Evolutionary conservation across 2,797 vertebrate genomes (phyloP).

Genomic region (Varecia variegata): DNA sequence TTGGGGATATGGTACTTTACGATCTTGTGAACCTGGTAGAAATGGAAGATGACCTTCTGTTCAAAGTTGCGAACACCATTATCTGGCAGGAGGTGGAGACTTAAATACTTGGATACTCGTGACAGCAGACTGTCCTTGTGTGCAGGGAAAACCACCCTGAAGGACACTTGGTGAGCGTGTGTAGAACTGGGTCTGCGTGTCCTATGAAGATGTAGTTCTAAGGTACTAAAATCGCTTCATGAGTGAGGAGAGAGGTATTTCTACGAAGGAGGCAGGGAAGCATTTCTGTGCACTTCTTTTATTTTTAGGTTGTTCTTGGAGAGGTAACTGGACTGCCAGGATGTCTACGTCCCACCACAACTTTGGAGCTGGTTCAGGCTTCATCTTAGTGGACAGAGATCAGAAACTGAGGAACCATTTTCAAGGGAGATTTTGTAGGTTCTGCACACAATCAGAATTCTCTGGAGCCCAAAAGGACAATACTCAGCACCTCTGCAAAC

Average conservation of each 20-base stretch:
- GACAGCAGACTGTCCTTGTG: not conserved
- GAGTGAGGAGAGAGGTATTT: not conserved
- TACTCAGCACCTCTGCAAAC: not conserved
- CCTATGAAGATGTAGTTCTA: not conserved
- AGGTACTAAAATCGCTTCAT: not conserved
- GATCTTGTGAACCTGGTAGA: not conserved
- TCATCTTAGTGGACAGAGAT: not conserved
- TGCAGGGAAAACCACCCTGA: not conserved
- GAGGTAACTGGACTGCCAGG: not conserved
- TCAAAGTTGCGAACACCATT: not conserved
- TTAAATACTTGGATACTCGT: not conserved
- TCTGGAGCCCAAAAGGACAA: not conserved
- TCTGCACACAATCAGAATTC: not conserved
- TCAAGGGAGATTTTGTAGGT: not conserved
- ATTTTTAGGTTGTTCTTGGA: not conserved
- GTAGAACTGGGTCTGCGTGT: not conserved
- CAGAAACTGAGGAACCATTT: not conserved
- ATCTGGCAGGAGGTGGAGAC: not conserved
- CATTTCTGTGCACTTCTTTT: not conserved
- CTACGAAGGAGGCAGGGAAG: not conserved
- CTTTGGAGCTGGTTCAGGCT: not conserved
- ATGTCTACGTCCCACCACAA: not conserved
- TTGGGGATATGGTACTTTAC: not conserved
- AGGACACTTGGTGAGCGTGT: too few relatives aligned
- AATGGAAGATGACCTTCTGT: not conserved